Percentiles rank a stretch among this genome's conserved stretches.
phyloP scores from a whole-genome alignment of 1,140 invertebrate species.

The Globodera rostochiensis region DNA sequence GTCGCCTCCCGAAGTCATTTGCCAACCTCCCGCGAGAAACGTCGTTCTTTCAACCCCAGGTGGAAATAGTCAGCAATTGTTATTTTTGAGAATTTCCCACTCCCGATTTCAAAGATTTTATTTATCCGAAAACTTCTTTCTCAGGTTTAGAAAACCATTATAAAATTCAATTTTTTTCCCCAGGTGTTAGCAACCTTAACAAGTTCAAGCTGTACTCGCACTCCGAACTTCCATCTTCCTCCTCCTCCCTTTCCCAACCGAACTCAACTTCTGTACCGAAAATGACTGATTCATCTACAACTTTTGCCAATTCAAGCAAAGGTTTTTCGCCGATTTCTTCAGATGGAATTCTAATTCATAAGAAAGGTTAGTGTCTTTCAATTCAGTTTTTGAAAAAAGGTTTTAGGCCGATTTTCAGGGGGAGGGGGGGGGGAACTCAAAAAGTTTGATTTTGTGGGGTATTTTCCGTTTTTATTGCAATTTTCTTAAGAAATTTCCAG shows the following conservation, averaged over 20 bases:
- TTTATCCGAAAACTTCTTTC: too few species aligned
- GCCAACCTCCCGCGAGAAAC: neutral
- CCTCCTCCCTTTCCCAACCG: neutral
- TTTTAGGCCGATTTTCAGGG: too few species aligned
- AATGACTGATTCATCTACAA: neutral
- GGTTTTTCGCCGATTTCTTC: neutral
- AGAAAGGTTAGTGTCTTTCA: too few species aligned
- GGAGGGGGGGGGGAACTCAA: too few species aligned
- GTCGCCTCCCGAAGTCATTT: neutral
- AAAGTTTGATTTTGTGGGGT: too few species aligned
- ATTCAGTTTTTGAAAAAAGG: too few species aligned
- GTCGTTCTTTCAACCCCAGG: neutral
- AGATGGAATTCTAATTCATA: neutral
- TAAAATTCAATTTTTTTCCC: neutral
- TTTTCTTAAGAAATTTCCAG: too few species aligned
- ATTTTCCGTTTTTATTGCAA: too few species aligned
- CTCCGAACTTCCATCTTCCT: neutral
- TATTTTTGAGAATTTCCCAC: too few species aligned
- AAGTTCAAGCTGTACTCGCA: neutral
- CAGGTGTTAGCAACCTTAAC: neutral
- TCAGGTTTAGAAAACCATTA: neutral
- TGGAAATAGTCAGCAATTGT: neutral
- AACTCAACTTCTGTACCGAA: neutral
- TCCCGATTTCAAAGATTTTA: too few species aligned
- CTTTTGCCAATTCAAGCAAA: neutral